phyloP scores from a whole-genome alignment of 1,140 invertebrate species.

The Trinorchestia longiramus region DNA sequence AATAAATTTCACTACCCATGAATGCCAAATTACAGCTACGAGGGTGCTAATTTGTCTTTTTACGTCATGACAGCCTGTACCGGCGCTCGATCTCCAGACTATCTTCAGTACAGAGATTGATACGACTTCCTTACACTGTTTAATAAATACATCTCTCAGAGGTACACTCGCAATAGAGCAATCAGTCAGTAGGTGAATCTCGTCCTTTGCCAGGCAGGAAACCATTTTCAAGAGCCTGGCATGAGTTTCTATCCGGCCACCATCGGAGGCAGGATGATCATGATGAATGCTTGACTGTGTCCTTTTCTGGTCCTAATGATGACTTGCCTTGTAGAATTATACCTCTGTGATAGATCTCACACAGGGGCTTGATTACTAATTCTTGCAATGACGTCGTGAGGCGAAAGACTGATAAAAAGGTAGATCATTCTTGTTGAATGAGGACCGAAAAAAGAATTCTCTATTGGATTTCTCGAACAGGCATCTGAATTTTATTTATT shows the following conservation, averaged over 20 bases:
- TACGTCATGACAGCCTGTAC: conserved; percentile 7
- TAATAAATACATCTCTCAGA: conserved; percentile 48
- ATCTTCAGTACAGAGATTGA: conserved; percentile 47
- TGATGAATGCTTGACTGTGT: conserved; percentile 48
- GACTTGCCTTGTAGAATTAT: conserved; percentile 54
- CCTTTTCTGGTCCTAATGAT: conserved; percentile 49
- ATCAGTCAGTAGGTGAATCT: conserved; percentile 40
- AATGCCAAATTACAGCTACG: conserved; percentile 17
- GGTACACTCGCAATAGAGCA: conserved; percentile 43
- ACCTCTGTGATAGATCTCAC: conserved; percentile 44
- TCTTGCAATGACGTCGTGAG: conserved; percentile 41
- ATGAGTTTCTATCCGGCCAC: conserved; percentile 40
- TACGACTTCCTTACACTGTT: conserved; percentile 43
- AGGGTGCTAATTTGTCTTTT: conserved; percentile 18
- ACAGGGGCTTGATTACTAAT: conserved; percentile 54
- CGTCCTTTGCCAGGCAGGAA: conserved; percentile 12
- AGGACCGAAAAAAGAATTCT: background rate
- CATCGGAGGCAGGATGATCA: conserved; percentile 41
- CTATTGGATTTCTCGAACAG: background rate
- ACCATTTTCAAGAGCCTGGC: conserved; percentile 3
- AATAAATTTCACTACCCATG: conserved; percentile 29
- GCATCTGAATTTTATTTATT: background rate
- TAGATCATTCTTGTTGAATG: background rate
- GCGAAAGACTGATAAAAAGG: conserved; percentile 30
- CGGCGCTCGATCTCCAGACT: background rate